Evolutionary conservation across 2,113 vertebrate genomes (phyloP).

Genomic region (Polyodon spathula): DNA sequence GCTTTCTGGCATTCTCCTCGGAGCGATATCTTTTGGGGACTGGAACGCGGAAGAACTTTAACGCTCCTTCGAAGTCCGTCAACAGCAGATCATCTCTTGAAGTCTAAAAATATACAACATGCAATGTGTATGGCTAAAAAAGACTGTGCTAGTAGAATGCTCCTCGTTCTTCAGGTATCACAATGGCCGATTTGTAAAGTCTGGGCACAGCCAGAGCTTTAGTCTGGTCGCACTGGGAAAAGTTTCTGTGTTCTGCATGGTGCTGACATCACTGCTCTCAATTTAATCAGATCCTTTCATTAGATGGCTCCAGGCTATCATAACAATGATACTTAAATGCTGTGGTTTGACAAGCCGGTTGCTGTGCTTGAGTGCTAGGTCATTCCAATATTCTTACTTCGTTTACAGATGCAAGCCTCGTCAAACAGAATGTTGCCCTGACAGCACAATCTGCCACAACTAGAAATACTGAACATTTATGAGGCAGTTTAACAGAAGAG

Average conservation of each 20-base stretch:
- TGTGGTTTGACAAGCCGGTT: neutral
- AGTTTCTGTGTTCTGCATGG: slow-evolving; percentile 14
- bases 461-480: too few species aligned
- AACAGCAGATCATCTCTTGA: slow-evolving; percentile 91
- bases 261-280: slow-evolving; percentile 11
- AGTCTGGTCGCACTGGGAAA: neutral
- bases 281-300: slow-evolving; percentile 13
- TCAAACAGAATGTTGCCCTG: too few species aligned
- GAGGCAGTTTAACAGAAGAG: too few species aligned
- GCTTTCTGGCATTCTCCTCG: slow-evolving; percentile 93
- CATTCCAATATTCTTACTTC: too few species aligned
- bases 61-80: slow-evolving; percentile 90
- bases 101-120: slow-evolving; percentile 55
- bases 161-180: neutral
- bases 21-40: slow-evolving; percentile 95
- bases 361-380: neutral
- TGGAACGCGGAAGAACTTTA: slow-evolving; percentile 96
- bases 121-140: neutral
- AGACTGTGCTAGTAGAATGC: slow-evolving; percentile 1
- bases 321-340: slow-evolving; percentile 13
- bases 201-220: neutral
- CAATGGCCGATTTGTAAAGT: slow-evolving; percentile 10
- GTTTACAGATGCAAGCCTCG: too few species aligned
- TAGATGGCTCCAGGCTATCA: slow-evolving; percentile 3
- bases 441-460: slow-evolving; percentile 1